Evolutionary conservation across 1,140 invertebrate species (phyloP).

Genomic region (Philopotamus ludificatus): DNA sequence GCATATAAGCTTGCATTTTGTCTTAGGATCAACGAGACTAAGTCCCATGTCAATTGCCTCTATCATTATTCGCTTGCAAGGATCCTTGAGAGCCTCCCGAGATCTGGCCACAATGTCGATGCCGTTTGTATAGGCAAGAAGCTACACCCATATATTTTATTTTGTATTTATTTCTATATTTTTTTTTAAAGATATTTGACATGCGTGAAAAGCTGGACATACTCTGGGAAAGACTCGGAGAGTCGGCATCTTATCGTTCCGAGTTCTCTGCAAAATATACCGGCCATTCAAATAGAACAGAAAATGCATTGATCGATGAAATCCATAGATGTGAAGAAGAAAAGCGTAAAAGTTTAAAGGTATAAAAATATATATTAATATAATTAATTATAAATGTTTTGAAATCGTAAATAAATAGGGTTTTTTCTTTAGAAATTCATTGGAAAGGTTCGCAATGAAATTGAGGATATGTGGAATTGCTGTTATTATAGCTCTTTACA

Average conservation of each 20-base stretch:
- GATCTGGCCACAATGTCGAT: no score
- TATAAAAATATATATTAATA: constrained; percentile 22
- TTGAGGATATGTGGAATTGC: constrained; percentile 69
- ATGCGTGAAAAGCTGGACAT: constrained; percentile 55
- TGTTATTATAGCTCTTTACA: constrained; percentile 65
- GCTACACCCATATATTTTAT: no score
- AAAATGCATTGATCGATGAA: constrained; percentile 59
- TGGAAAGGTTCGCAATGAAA: constrained; percentile 65
- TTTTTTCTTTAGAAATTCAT: constrained; percentile 59
- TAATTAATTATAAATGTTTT: not conserved
- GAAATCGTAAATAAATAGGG: constrained; percentile 1
- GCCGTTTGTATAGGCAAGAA: no score
- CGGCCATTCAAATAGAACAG: constrained; percentile 54
- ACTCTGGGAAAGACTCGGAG: constrained; percentile 64
- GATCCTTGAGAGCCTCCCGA: no score
- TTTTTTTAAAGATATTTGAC: constrained; percentile 46
- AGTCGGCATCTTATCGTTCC: constrained; percentile 52
- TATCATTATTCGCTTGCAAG: not conserved
- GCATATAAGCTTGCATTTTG: no score
- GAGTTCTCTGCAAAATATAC: constrained; percentile 55
- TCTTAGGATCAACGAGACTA: no score
- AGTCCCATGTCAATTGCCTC: no score
- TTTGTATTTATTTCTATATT: constrained; percentile 4
- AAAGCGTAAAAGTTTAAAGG: constrained; percentile 64
- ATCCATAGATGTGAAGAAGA: constrained; percentile 63